These are phyloP conservation scores for Heliornis fulica DNA, from an alignment of 2,113 vertebrate species.

Conservation along the genomic window DNA sequence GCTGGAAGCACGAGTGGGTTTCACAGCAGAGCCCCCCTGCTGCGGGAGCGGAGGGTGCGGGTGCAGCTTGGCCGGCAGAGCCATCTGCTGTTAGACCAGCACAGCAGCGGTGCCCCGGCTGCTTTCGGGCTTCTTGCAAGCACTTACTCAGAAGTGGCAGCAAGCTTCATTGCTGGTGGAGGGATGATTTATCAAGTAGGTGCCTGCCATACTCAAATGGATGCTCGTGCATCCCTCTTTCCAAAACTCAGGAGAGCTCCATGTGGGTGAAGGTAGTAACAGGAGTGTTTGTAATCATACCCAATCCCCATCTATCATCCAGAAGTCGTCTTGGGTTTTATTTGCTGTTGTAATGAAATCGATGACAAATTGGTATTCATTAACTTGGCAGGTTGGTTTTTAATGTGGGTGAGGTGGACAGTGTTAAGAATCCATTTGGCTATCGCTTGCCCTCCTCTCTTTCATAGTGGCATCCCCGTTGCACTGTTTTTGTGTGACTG, in stretches of 20 bases:
- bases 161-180: not conserved
- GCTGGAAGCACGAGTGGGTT: not conserved
- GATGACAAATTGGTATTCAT: not conserved
- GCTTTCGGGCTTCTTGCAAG: not conserved
- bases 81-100: not conserved
- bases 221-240: not conserved
- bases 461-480: not conserved
- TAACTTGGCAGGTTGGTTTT: not conserved
- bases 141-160: not conserved
- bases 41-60: not conserved
- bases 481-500: not conserved
- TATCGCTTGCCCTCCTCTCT: not conserved
- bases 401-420: not conserved
- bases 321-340: not conserved
- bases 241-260: not conserved
- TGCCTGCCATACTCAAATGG: not conserved
- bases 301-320: not conserved
- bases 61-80: not conserved
- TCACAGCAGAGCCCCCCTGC: not conserved
- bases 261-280: rapidly evolving
- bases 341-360: not conserved
- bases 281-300: not conserved
- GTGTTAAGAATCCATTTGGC: rapidly evolving
- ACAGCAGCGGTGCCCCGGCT: not conserved
- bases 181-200: not conserved